Evolutionary conservation across 2,113 vertebrate species (phyloP), one percentile per base, ranked within the genome.

Genomic region (Leiothrix lutea): DNA sequence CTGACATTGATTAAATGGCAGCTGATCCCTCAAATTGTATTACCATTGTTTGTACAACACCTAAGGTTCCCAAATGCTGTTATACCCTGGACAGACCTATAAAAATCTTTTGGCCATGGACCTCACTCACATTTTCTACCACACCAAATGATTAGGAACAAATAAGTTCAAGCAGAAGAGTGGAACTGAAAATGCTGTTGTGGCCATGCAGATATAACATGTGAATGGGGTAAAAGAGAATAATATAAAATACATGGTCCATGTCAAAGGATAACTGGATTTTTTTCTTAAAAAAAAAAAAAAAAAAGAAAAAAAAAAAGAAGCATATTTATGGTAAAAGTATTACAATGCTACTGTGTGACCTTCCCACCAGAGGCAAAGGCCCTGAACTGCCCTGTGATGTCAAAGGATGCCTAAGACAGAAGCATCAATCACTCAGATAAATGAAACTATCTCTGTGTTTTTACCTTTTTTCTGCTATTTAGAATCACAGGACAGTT

Each of bases 1-100:
- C 75, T 62, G 92, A 90, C 53, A 0, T 23, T 61, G 93, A 94
- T 88, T 88, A 95, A 97, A 95, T n/a, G 81, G 93, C 88, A 93
- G 75, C 80, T 53, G 75, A 94, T 88, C 75, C 88, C 73, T 71
- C 48, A 84, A 86, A 96, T 86, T 47, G 8, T 16, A 73, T 94
- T 88, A 80, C 18, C 65, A 21, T 19, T 93, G 70, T 74, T 53
- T 64, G 88, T 19, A 56, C 44, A 56, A 86, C 94, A 95, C 93
- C 93, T 94, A 42, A 58, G 44, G 67, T 17, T 88, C 71, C 80
- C 92, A 61, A 80, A 73, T 17, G 54, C 78, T 92, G 54, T 70
- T 60, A 73, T 13, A 45, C 14, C 19, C 58, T 58, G 35, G 58
- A 31, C 38, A 90, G 87, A 54, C 35, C 20, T 5, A 25, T 18